phyloP scores from a whole-genome alignment of 2,797 vertebrate species.

The Sebastes iracundus region DNA sequence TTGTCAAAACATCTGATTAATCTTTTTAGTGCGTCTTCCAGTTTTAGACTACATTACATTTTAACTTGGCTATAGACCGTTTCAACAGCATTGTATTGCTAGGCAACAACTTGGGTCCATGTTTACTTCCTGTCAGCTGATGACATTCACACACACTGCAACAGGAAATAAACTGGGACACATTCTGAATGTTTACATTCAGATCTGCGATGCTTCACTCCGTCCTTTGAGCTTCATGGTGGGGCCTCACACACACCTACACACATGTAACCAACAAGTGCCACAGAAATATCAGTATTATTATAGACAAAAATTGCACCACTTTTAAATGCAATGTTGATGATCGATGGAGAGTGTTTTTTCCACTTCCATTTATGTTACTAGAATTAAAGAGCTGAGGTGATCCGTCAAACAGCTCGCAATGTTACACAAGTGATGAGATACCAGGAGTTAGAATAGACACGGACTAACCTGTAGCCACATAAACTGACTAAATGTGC shows the following conservation, averaged over 20 bases:
- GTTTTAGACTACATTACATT: background rate
- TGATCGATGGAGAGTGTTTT: background rate
- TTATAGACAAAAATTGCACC: background rate
- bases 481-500: background rate
- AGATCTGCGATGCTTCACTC: background rate
- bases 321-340: background rate
- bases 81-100: too few relatives aligned
- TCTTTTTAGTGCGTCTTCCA: background rate
- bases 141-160: too few relatives aligned
- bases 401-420: background rate
- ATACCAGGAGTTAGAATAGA: background rate
- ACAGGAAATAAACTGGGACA: too few relatives aligned
- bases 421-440: background rate
- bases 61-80: background rate
- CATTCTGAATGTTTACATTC: too few relatives aligned
- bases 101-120: too few relatives aligned
- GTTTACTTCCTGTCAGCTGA: too few relatives aligned
- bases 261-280: background rate
- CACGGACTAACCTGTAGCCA: background rate
- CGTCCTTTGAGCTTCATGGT: background rate
- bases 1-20: background rate
- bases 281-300: slow-evolving; percentile 53
- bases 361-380: background rate
- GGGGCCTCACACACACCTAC: background rate
- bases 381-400: background rate